Conservation (phyloP, 1,140 invertebrate species). For the Sminthurides bifidus region DNA sequence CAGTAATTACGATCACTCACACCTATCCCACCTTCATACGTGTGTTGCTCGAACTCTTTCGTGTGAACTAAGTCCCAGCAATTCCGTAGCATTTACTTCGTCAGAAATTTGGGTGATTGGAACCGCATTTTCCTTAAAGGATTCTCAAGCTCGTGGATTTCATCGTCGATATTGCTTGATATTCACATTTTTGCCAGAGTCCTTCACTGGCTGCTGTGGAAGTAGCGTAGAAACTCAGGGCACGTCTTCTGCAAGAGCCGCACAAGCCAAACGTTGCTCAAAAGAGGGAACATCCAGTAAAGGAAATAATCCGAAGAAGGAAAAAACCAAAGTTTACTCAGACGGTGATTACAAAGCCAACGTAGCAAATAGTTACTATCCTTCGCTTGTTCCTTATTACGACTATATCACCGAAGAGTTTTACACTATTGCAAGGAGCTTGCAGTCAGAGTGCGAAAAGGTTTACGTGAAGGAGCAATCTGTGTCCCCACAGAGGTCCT, state of each 20-base stretch:
- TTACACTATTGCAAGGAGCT: slow-evolving; percentile 23
- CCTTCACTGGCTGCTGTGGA: background rate
- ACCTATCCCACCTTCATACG: slow-evolving; percentile 26
- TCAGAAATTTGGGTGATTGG: slow-evolving; percentile 31
- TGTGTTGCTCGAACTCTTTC: slow-evolving; percentile 28
- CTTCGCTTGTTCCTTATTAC: slow-evolving; percentile 29
- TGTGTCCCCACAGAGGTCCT: slow-evolving; percentile 24
- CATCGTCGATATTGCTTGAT: slow-evolving; percentile 26
- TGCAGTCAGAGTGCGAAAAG: slow-evolving; percentile 29
- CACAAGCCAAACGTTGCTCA: background rate
- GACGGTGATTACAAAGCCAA: slow-evolving; percentile 21
- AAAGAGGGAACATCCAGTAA: background rate
- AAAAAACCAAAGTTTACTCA: slow-evolving; percentile 11
- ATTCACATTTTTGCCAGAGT: slow-evolving; percentile 28
- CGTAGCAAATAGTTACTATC: slow-evolving; percentile 7
- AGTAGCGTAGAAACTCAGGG: background rate
- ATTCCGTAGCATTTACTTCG: slow-evolving; percentile 29
- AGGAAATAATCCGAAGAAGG: background rate
- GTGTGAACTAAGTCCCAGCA: slow-evolving; percentile 29
- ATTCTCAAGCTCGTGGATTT: slow-evolving; percentile 30
- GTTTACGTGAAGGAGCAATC: slow-evolving; percentile 30
- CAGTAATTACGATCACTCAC: slow-evolving; percentile 31
- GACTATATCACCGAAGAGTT: slow-evolving; percentile 32
- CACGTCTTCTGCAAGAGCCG: background rate
- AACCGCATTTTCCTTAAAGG: slow-evolving; percentile 29